Evolutionary conservation across 2,797 vertebrate species (phyloP).

Genomic region (Lepus townsendii): DNA sequence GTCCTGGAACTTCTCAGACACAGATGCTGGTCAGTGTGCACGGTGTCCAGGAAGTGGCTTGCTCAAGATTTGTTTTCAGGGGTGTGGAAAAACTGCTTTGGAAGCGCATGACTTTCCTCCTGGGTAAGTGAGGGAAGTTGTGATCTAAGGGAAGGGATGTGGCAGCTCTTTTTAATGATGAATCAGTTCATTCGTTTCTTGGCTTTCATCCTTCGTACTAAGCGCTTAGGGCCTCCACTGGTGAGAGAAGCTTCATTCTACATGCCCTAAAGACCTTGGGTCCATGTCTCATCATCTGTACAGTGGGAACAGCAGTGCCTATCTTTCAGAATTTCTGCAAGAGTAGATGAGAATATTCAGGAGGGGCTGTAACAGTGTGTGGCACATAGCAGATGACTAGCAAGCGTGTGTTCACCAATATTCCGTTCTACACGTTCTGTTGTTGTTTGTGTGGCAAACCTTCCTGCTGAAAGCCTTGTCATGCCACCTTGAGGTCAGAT

Average conservation of each 20-base stretch:
- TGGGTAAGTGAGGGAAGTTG: background rate
- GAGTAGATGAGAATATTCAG: background rate
- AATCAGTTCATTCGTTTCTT: background rate
- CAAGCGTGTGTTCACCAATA: background rate
- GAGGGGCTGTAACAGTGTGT: background rate
- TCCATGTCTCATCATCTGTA: background rate
- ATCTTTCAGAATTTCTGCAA: background rate
- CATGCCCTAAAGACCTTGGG: background rate
- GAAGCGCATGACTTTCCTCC: background rate
- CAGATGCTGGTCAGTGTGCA: background rate
- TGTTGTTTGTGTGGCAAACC: background rate
- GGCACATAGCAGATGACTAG: background rate
- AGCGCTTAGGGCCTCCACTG: background rate
- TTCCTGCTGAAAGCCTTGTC: constrained; percentile 27
- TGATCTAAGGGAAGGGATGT: constrained; percentile 16
- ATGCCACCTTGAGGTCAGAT: background rate
- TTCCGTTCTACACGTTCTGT: background rate
- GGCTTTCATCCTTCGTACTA: background rate
- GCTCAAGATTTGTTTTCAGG: background rate
- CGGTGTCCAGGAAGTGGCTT: background rate
- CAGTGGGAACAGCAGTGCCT: background rate
- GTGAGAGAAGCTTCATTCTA: background rate
- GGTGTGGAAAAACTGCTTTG: background rate
- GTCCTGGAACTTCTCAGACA: background rate
- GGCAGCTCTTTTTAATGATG: background rate